phyloP scores from a whole-genome alignment of 2,888 invertebrate genomes.

The Agrilus biguttatus region DNA sequence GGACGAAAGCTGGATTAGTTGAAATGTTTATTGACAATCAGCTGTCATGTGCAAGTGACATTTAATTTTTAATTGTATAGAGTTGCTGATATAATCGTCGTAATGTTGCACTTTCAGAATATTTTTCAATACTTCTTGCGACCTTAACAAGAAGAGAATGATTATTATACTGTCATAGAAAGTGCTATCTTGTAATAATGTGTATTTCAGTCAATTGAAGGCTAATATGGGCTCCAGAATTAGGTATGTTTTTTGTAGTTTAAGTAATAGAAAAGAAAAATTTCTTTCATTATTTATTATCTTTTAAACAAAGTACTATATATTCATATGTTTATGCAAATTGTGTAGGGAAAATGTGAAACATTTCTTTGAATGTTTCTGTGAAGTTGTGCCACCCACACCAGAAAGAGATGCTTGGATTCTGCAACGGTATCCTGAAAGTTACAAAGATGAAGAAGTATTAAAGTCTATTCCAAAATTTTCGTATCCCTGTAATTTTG shows the following conservation, averaged over 20 bases:
- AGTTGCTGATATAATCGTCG: no score
- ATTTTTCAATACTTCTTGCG: no score
- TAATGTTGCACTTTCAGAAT: no score
- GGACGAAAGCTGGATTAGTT: no score
- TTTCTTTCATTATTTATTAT: no score
- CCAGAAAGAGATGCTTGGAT: constrained; percentile 54
- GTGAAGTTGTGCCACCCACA: constrained; percentile 59
- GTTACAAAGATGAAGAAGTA: constrained; percentile 70
- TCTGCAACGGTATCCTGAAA: constrained; percentile 72
- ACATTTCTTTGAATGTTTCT: constrained; percentile 69
- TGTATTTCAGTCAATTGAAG: constrained; percentile 4
- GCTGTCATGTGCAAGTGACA: no score
- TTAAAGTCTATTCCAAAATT: constrained; percentile 80
- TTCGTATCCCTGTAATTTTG: constrained; percentile 73
- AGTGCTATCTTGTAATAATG: constrained; percentile 1
- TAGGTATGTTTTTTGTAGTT: constrained; percentile 23
- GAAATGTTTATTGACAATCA: no score
- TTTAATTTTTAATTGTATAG: no score
- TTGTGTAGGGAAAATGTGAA: constrained; percentile 57
- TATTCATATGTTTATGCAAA: no score
- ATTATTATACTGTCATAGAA: no score
- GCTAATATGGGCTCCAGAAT: constrained; percentile 36
- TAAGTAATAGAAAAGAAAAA: not conserved
- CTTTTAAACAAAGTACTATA: no score
- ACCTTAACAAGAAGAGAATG: no score